A percentile compares a stretch with the other conserved stretches of the same genome.
These are phyloP conservation scores for Acomys russatus DNA, from an alignment of 2,797 vertebrate species.

Conservation along the genomic window DNA sequence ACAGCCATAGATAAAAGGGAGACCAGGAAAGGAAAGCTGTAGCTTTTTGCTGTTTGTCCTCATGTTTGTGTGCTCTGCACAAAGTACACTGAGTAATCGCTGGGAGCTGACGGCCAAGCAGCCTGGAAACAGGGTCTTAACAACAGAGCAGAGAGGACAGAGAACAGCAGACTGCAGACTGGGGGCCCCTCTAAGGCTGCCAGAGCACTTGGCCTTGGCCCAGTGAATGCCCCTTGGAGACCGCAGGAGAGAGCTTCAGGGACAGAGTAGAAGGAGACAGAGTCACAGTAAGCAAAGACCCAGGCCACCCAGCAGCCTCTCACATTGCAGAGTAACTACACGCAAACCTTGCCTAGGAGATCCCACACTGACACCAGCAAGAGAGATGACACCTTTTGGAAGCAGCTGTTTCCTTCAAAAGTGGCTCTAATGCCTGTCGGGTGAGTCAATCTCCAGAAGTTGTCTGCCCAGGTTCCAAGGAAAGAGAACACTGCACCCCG, in stretches of 20 bases:
- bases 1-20: not conserved
- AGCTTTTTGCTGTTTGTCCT: not conserved
- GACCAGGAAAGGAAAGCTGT: not conserved
- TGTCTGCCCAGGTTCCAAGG: constrained; percentile 25
- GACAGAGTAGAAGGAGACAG: not conserved
- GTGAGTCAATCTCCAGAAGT: not conserved
- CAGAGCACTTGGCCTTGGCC: not conserved
- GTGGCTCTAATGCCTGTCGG: not conserved
- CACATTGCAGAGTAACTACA: not conserved
- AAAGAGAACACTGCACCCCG: not conserved
- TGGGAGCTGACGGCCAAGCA: not conserved
- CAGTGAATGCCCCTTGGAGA: not conserved
- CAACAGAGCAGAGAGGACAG: not conserved
- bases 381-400: not conserved
- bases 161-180: not conserved
- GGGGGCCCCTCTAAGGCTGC: not conserved
- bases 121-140: not conserved
- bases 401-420: not conserved
- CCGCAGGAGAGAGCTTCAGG: not conserved
- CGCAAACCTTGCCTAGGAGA: not conserved
- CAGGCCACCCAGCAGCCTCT: not conserved
- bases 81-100: not conserved
- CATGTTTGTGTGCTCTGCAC: not conserved
- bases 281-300: not conserved
- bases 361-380: not conserved